phyloP scores from a whole-genome alignment of 2,888 invertebrate genomes.

The Conops quadrifasciatus region DNA sequence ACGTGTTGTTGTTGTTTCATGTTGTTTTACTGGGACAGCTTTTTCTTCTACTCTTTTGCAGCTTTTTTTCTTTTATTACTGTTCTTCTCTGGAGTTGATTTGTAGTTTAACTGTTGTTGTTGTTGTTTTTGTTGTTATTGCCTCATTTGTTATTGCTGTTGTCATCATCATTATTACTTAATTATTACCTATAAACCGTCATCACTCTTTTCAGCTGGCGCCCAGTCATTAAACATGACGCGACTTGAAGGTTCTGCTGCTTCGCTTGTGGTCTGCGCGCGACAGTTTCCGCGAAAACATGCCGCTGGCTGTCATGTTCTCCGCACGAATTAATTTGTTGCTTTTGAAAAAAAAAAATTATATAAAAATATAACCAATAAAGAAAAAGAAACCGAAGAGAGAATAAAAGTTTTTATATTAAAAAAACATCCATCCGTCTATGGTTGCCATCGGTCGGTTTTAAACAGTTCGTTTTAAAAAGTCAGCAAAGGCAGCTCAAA shows the following conservation, averaged over 20 bases:
- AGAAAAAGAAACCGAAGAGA: too few species aligned
- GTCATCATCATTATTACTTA: not conserved
- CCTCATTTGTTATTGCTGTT: not conserved
- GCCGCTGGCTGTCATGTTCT: not conserved
- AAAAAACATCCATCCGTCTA: too few species aligned
- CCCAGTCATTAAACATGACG: not conserved
- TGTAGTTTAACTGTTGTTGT: not conserved
- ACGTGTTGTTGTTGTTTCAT: too few species aligned
- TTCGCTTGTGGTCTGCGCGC: not conserved
- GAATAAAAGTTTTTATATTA: too few species aligned
- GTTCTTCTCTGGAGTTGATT: not conserved
- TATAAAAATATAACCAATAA: not conserved
- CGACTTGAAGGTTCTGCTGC: not conserved
- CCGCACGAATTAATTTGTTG: not conserved
- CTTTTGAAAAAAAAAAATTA: not conserved
- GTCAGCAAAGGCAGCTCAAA: too few species aligned
- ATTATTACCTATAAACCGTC: not conserved
- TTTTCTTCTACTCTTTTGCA: not conserved
- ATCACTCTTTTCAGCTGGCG: not conserved
- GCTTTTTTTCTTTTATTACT: not conserved
- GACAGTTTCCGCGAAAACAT: too few species aligned
- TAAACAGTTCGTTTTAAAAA: too few species aligned
- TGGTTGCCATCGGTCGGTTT: too few species aligned
- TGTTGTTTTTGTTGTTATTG: not conserved
- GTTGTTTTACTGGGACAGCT: too few species aligned